Percentiles rank a stretch among this genome's conserved stretches.
Evolutionary conservation across 2,888 invertebrate species (phyloP).

Genomic region (Caprella mutica): DNA sequence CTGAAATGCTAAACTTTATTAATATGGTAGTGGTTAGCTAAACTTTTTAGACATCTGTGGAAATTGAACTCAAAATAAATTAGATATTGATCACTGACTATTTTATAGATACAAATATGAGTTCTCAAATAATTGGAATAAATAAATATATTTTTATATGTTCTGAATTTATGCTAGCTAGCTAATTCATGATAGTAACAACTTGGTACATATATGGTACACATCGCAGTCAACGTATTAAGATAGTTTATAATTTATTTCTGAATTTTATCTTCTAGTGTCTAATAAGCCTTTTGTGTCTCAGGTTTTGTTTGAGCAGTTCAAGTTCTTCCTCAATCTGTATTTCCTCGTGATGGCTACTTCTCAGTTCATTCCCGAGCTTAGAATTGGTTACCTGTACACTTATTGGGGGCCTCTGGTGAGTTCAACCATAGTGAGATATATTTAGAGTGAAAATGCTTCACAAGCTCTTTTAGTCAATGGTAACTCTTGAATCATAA

Average conservation of each 20-base stretch:
- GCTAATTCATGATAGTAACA: too few relatives aligned
- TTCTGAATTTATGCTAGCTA: too few relatives aligned
- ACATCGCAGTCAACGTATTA: too few relatives aligned
- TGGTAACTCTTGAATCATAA: too few relatives aligned
- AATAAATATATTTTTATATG: background rate
- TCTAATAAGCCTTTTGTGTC: conserved; percentile 36
- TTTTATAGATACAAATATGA: conserved; percentile 4
- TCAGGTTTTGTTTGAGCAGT: conserved; percentile 92
- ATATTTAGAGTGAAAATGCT: too few relatives aligned
- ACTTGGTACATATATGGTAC: too few relatives aligned
- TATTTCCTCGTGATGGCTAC: conserved; percentile 97
- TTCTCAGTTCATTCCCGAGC: conserved; percentile 94
- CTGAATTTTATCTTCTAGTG: background rate
- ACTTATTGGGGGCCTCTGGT: conserved; percentile 98
- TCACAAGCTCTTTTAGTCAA: too few relatives aligned
- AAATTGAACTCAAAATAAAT: too few relatives aligned
- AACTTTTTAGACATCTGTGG: too few relatives aligned
- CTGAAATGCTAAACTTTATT: too few relatives aligned
- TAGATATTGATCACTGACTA: too few relatives aligned
- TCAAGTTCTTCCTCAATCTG: conserved; percentile 94
- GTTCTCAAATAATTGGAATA: conserved; percentile 5
- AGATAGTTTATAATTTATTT: background rate
- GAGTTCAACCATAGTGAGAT: conserved; percentile 37
- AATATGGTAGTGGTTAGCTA: too few relatives aligned
- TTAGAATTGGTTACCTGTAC: conserved; percentile 91